Evolutionary conservation across 2,888 invertebrate genomes (phyloP), one percentile per base, ranked within the genome.

Genomic region (Fabriciana adippe): DNA sequence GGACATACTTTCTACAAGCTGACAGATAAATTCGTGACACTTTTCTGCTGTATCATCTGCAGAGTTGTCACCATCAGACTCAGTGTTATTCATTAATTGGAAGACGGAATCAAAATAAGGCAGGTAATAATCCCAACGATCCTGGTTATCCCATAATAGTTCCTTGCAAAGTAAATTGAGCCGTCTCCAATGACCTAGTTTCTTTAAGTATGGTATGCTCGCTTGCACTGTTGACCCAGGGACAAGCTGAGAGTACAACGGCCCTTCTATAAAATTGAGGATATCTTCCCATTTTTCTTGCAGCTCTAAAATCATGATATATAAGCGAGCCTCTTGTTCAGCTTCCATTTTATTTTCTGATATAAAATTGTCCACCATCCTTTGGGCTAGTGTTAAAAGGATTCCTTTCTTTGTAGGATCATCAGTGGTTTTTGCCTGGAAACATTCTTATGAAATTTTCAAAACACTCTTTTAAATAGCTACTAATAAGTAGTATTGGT

Each of bases 281-380:
- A 97, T 96, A 79, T 97, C 97, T 75, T 96, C 94, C 89, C 95
- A 95, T 85, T 98, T 98, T 48, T 94, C 95, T 84, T 96, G 95
- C 16, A 96, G 90, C 78, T 97, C 89, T 21, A 93, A 76, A 71
- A 99, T 96, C 93, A 98, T 96, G 66, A 99, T 93, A 88, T 98
- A 98, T 55, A 99, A 93, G 68, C 97, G 95, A 0, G 98, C 96
- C 86, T 99, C 99, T 87, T 98, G 98, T 84, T 99, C 99, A 0
- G 98, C 97, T 83, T 98, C 97, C 80, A 98, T 93, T 91, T 97
- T 97, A 75, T 96, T 96, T 72, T 98, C 97, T 6, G 94, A 92
- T 66, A 98, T 96, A 81, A 97, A 95, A 85, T 98, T 99, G 76
- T 96, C 94, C 41, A 98, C 95, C 99, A 99, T 99, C 84, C 97